Evolutionary conservation across 1,140 invertebrate genomes (phyloP).

Genomic region (Drosophila virilis): DNA sequence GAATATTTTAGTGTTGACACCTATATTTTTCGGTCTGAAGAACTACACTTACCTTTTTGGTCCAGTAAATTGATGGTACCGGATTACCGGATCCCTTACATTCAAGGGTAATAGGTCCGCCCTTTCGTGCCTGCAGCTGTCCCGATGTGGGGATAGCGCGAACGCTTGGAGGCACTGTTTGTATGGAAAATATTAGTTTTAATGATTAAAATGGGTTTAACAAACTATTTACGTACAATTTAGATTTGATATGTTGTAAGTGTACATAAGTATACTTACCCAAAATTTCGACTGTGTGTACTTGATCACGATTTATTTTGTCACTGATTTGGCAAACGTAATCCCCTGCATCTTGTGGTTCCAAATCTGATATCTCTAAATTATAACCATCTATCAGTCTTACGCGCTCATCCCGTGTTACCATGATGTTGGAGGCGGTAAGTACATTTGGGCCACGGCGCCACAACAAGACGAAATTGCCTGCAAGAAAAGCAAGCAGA

Average conservation of each 20-base stretch:
- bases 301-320: conserved; percentile 87
- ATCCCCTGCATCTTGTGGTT: conserved; percentile 84
- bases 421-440: conserved; percentile 89
- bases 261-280: conserved; percentile 62
- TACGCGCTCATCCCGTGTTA: conserved; percentile 88
- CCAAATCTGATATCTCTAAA: conserved; percentile 88
- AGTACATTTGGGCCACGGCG: conserved; percentile 88
- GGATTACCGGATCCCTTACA: conserved; percentile 89
- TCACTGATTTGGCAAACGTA: conserved; percentile 90
- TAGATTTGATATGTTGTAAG: neutral
- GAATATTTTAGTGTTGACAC: neutral
- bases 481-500: conserved; percentile 80
- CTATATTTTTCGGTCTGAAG: neutral
- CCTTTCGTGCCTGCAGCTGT: conserved; percentile 87
- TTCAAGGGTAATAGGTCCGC: conserved; percentile 88
- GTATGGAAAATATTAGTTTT: neutral
- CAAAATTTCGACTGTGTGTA: conserved; percentile 84
- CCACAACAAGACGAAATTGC: conserved; percentile 88
- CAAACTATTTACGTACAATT: neutral
- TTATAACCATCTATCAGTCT: conserved; percentile 89
- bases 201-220: neutral
- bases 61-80: conserved; percentile 88
- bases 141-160: conserved; percentile 86
- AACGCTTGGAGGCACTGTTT: conserved; percentile 86
- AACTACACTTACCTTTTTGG: conserved; percentile 85